Evolutionary conservation across 2,113 vertebrate species (phyloP), one percentile per base, ranked within the genome.

Genomic region (Chaetorhynchus papuensis): DNA sequence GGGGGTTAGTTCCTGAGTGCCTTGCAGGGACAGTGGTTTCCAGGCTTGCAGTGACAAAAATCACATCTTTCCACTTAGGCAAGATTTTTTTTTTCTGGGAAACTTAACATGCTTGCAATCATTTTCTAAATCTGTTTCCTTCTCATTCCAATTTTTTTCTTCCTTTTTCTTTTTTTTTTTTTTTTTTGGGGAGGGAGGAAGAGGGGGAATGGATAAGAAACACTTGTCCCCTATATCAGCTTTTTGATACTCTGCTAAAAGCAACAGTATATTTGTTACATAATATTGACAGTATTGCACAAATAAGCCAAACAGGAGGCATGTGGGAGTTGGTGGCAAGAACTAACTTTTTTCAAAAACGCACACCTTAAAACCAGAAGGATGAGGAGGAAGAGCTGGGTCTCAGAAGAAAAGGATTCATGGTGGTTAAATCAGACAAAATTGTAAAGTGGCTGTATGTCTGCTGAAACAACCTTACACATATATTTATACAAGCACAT

Each of bases 171-270:
- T 7, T 27, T 7, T 20, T 41, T n/a, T 26, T 22, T 50, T 39
- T 35, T 10, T 65, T 24, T 37, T 13, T 10, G 2, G 1, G 8
- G 8, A 2, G 1, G 9, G 14, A 8, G 9, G 53, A 37, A n/a
- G 33, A 61, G 15, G 6, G 3, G 6, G 7, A 27, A 1, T 60
- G 4, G 9, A 50, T 78, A 70, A 33, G 20, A 45, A 94, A 82
- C 26, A 64, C 33, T 85, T 69, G 10, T 83, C 33, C 24, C 49
- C 41, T 54, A 7, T n/a, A 44, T 3, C 44, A 71, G 12, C 8
- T 56, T 80, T 88, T 44, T 71, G 23, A 87, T 68, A 57, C 17
- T 64, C 37, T 68, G 44, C 27, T 93, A 49, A 84, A 68, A 79
- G 24, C 22, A 76, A 30, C 33, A 39, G 23, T 19, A 5, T 33